Evolutionary conservation across 1,140 invertebrate species (phyloP), one percentile per base, ranked within the genome.

Genomic region (Aphidius gifuensis): DNA sequence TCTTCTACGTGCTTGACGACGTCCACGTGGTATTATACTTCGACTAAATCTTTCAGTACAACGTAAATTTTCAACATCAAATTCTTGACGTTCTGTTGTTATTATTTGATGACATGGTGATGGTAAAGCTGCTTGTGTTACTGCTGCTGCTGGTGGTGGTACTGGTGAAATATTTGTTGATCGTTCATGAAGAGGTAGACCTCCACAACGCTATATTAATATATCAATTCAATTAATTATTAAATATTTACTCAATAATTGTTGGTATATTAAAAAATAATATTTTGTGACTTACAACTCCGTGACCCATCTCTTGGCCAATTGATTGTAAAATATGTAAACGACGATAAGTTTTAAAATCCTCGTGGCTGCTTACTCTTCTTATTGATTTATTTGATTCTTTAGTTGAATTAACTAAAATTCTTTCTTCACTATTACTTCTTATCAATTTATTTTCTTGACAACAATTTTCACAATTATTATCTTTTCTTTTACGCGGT

Each of bases 371-470:
- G 48, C 84, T 87, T 6, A 87, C 86, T 60, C 86, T 75, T 44
- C 86, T 76, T 40, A 87, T 87, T 44, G 80, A 80, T 48, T 82
- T 80, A 32, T 76, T 71, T 9, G 74, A 69, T 23, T 81, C 75
- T 9, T 72, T 70, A 38, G 70, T 71, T 55, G 74, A 21, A 16
- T 42, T 77, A 60, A 82, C 76, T 58, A 77, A 75, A 61, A 83
- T 82, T 46, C 80, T 75, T 72, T 87, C 89, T 72, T 90, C 89
- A 65, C 89, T 90, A 76, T 87, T 90, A 57, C 80, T 81, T 58
- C 78, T 86, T 68, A 90, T 87, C 50, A 92, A 83, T 75, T 92
- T 92, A 58, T 89, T 83, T 72, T 92, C 90, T 69, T 88, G 85
- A 16, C 80, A 85, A 64, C 81, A 77, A 45, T 84, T 87, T 75